These are phyloP conservation scores for Polyommatus icarus DNA, from an alignment of 2,888 invertebrate genomes.

Conservation along the genomic window DNA sequence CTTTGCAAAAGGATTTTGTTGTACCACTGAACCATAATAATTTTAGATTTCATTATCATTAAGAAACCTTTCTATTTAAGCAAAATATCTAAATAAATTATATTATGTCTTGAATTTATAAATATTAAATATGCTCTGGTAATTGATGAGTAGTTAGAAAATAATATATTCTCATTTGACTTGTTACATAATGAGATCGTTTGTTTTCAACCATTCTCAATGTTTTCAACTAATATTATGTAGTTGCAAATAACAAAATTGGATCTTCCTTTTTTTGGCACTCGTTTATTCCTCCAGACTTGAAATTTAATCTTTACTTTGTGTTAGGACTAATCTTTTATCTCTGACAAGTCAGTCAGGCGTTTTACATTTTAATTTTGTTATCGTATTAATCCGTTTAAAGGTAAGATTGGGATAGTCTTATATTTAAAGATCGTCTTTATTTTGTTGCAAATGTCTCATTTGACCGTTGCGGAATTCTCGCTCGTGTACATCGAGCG, in stretches of 20 bases:
- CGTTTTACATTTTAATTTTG: background rate
- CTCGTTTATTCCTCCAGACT: background rate
- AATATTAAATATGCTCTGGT: too few species aligned
- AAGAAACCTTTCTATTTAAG: background rate
- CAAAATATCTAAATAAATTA: background rate
- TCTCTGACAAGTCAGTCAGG: constrained; percentile 13
- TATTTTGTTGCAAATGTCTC: constrained; percentile 14
- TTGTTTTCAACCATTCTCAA: too few species aligned
- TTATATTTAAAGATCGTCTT: background rate
- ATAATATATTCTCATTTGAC: too few species aligned
- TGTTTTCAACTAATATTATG: too few species aligned
- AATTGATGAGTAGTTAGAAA: too few species aligned
- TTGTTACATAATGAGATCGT: background rate
- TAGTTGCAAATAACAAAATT: background rate
- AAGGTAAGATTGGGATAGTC: background rate
- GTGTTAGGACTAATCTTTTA: background rate
- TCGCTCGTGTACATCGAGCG: constrained; percentile 2
- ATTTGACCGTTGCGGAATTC: constrained; percentile 1
- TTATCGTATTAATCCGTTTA: constrained; percentile 2
- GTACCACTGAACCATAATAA: background rate
- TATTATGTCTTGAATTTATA: background rate
- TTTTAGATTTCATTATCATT: background rate
- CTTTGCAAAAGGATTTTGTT: background rate
- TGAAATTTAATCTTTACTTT: background rate
- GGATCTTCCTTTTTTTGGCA: background rate